These are phyloP conservation scores for Aphelenchoides besseyi DNA, from an alignment of 1,140 invertebrate genomes.

Conservation along the genomic window DNA sequence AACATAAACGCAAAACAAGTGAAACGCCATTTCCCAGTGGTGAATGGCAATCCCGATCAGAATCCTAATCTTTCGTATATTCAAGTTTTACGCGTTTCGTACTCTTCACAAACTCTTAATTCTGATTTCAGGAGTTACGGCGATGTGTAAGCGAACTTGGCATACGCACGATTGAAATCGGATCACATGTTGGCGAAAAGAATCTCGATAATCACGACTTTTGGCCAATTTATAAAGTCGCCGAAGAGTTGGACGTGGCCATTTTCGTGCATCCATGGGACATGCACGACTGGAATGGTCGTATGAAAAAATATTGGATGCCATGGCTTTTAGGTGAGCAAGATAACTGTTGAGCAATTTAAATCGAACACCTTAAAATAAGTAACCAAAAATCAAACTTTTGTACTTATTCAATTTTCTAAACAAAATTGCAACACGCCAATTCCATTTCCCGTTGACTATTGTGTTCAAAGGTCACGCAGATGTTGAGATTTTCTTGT, in stretches of 20 bases:
- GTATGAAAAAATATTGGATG: conserved; percentile 69
- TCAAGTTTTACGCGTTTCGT: not conserved
- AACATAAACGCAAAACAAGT: not conserved
- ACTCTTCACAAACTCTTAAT: not conserved
- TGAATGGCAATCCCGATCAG: not conserved
- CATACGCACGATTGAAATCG: conserved; percentile 68
- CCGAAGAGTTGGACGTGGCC: conserved; percentile 65
- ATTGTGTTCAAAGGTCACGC: too few relatives aligned
- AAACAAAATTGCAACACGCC: too few relatives aligned
- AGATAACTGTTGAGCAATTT: too few relatives aligned
- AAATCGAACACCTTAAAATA: too few relatives aligned
- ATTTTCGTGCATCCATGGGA: conserved; percentile 71
- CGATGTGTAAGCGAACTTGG: conserved; percentile 66
- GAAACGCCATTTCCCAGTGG: not conserved
- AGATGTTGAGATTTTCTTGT: too few relatives aligned
- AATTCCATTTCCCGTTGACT: too few relatives aligned
- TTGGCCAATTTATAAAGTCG: conserved; percentile 68
- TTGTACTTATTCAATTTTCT: too few relatives aligned
- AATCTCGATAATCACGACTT: conserved; percentile 68
- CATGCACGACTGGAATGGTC: conserved; percentile 66
- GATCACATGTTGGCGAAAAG: conserved; percentile 70
- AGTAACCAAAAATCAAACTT: conserved; percentile 1
- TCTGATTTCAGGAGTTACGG: conserved; percentile 64
- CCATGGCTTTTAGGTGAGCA: conserved; percentile 69
- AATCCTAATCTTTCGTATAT: not conserved